Evolutionary conservation across 2,888 invertebrate genomes (phyloP).

Genomic region (Amitus sp.): DNA sequence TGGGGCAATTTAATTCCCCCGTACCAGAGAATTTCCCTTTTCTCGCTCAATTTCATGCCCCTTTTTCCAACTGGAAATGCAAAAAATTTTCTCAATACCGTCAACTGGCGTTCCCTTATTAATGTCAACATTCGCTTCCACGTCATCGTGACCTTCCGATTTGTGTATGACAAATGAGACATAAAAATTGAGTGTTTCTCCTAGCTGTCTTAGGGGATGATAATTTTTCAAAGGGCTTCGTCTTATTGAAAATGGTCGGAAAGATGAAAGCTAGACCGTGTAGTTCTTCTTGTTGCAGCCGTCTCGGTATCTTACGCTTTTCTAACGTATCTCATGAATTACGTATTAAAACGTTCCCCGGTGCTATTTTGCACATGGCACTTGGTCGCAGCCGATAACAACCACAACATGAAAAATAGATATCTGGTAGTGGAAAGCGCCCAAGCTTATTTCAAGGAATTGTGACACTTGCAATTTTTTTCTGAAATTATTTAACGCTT

Average conservation of each 20-base stretch:
- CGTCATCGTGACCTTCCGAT: neutral
- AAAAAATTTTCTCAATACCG: neutral
- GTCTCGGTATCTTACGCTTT: constrained; percentile 9
- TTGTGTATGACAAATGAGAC: neutral
- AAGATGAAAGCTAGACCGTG: constrained; percentile 1
- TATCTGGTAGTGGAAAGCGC: constrained; percentile 3
- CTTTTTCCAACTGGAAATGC: neutral
- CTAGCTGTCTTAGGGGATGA: neutral
- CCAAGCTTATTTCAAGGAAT: neutral
- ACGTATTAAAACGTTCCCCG: constrained; percentile 13
- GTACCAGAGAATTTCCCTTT: neutral
- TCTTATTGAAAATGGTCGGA: constrained; percentile 5
- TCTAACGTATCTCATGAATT: constrained; percentile 32
- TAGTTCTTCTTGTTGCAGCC: neutral
- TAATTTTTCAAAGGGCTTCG: constrained; percentile 1
- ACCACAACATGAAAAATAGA: constrained; percentile 5
- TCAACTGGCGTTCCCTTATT: neutral
- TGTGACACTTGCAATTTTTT: too few species aligned
- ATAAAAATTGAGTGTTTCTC: constrained; percentile 11
- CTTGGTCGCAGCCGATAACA: constrained; percentile 5
- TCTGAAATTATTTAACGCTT: too few species aligned
- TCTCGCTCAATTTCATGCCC: neutral
- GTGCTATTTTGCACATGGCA: constrained; percentile 1
- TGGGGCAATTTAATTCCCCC: neutral
- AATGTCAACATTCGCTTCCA: neutral